phyloP scores from a whole-genome alignment of 1,140 invertebrate species.

The Bombus affinis region DNA sequence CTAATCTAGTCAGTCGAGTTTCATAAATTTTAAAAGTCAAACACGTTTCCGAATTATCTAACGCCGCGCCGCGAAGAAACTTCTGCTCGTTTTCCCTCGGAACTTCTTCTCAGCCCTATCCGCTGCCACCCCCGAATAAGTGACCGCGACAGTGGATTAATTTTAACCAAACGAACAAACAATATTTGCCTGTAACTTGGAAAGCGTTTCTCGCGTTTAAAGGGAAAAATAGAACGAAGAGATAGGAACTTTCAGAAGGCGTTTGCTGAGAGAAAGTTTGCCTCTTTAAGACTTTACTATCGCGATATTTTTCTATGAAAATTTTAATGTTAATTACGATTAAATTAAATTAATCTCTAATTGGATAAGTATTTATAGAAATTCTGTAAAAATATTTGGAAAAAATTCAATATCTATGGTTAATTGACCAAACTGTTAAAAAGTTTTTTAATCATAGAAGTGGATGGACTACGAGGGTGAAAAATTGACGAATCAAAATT shows the following conservation, averaged over 20 bases:
- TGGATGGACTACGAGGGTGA: not conserved
- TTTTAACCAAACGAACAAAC: constrained; percentile 37
- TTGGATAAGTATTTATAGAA: not conserved
- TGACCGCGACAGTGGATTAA: constrained; percentile 26
- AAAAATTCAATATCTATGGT: too few relatives aligned
- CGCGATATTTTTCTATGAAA: too few relatives aligned
- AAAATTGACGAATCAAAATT: not conserved
- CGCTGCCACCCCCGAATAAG: not conserved
- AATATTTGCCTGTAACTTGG: not conserved
- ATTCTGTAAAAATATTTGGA: too few relatives aligned
- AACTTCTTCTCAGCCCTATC: not conserved
- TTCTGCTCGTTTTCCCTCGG: constrained; percentile 13
- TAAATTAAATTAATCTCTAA: too few relatives aligned
- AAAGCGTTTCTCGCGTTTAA: not conserved
- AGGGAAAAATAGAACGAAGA: not conserved
- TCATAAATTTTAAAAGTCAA: constrained; percentile 58
- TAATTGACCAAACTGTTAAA: too few relatives aligned
- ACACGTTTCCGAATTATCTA: constrained; percentile 54
- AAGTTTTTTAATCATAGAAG: too few relatives aligned
- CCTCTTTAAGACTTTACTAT: not conserved
- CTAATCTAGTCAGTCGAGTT: constrained; percentile 56
- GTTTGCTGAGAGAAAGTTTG: not conserved
- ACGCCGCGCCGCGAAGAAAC: constrained; percentile 29
- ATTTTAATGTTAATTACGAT: too few relatives aligned
- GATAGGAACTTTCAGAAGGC: not conserved